Evolutionary conservation across 2,888 invertebrate genomes (phyloP).

Genomic region (Cremastobaeus sp.): DNA sequence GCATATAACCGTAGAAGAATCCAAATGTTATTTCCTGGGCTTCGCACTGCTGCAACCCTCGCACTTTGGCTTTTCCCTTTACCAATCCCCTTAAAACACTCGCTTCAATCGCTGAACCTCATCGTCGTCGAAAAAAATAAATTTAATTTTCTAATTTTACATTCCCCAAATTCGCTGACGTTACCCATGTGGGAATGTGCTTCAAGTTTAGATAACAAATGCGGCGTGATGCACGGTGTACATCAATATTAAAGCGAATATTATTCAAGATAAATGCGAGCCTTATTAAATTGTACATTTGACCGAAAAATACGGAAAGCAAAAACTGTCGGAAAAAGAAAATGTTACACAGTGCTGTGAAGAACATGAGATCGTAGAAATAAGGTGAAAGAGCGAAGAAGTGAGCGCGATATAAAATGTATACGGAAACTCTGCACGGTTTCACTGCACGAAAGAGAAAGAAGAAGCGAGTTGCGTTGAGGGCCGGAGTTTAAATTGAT

Average conservation of each 20-base stretch:
- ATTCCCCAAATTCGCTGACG: neutral
- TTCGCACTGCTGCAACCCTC: slow-evolving; percentile 45
- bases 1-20: slow-evolving; percentile 64
- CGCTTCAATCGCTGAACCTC: slow-evolving; percentile 51
- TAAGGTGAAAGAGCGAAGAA: slow-evolving; percentile 27
- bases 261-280: slow-evolving; percentile 22
- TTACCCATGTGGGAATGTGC: neutral
- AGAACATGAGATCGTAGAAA: slow-evolving; percentile 46
- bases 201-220: too few species aligned
- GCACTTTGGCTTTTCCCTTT: slow-evolving; percentile 30
- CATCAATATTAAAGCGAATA: neutral
- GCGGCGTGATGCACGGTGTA: neutral
- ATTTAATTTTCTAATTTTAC: slow-evolving; percentile 67
- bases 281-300: slow-evolving; percentile 43
- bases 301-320: slow-evolving; percentile 32
- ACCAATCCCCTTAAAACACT: slow-evolving; percentile 25
- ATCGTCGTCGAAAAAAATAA: slow-evolving; percentile 60
- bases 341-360: slow-evolving; percentile 52
- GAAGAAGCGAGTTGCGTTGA: slow-evolving; percentile 64
- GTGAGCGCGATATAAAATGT: too few species aligned
- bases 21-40: slow-evolving; percentile 54
- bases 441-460: slow-evolving; percentile 44
- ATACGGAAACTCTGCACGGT: slow-evolving; percentile 37
- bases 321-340: slow-evolving; percentile 39
- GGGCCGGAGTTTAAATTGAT: slow-evolving; percentile 73